Percentiles rank a stretch among this genome's conserved stretches.
phyloP scores from a whole-genome alignment of 2,888 invertebrate species.

The Ryuthela nishihirai region DNA sequence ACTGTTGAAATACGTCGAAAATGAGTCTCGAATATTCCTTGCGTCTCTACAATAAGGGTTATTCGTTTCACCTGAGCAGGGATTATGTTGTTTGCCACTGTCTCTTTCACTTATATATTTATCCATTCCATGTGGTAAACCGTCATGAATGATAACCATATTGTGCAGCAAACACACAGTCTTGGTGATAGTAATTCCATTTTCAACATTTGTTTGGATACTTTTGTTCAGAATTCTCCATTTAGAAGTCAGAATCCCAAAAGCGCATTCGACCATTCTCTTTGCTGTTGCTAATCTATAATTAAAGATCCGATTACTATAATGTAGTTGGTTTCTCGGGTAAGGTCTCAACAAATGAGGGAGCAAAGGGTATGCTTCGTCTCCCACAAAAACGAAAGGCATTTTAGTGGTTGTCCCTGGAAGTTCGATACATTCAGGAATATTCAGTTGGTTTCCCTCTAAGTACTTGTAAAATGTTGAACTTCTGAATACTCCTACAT shows the following conservation, averaged over 20 bases:
- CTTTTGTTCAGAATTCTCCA: background rate
- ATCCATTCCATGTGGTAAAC: too few species aligned
- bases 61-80: too few species aligned
- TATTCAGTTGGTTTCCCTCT: background rate
- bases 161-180: too few species aligned
- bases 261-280: background rate
- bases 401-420: background rate
- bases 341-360: background rate
- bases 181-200: too few species aligned
- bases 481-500: too few species aligned
- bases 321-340: background rate
- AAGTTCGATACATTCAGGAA: background rate
- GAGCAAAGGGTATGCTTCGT: background rate
- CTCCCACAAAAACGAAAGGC: background rate
- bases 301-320: background rate
- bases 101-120: too few species aligned
- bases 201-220: too few species aligned
- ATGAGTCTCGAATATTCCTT: too few species aligned
- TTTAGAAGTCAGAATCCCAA: background rate
- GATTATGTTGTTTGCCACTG: too few species aligned
- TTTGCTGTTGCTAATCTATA: background rate
- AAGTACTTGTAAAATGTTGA: background rate
- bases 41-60: too few species aligned
- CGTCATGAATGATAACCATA: too few species aligned
- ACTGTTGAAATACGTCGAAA: too few species aligned